Base-by-base conservation (phyloP, 2,797 vertebrate genomes). In the Trachops cirrhosus region DNA sequence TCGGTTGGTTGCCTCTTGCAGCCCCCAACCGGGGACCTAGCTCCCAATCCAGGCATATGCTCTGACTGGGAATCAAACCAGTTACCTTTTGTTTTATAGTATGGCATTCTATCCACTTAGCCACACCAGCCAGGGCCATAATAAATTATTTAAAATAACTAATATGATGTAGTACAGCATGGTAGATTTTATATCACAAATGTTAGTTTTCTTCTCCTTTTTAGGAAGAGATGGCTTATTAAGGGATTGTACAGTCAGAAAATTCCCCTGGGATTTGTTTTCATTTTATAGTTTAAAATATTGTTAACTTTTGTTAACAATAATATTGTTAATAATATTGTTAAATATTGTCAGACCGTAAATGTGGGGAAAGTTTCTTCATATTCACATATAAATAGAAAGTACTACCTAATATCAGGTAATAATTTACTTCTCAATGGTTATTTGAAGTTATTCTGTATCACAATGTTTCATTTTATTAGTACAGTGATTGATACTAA, bases 391-490 rank as follows among this genome's bases (percentile, higher is more conserved):
- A 2, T 75, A 75, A 86, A 32, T 57, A 82, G 89, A 92, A 89
- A 92, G 12, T 92, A 78, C 78, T 70, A 70, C 89, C 26, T 80
- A 88, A 86, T 4, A 37, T 41, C 16, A 89, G 32, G 22, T 89
- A 70, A 68, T 82, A 44, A 82, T 57, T 92, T 59, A 39, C 71
- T 92, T 88, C 26, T 75, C 54, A n/a, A 2, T 4, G 5, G 54
- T 96, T 75, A 75, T 77, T 94, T 94, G 80, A 93, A 52, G 18
- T 94, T 75, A 44, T 89, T 86, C 41, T 80, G 2, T 89, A 83
- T 44, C 9, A 32, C 73, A 34, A 14, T 94, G 24, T 89, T 91
- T 88, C 26, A 88, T 94, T 84, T n/a, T 54, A 50, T 91, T 91
- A 84, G 73, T 37, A 59, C 19, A 86, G 67, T 80, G 41, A 14